These are phyloP conservation scores for Amiota minor DNA, from an alignment of 2,888 invertebrate genomes.

Conservation along the genomic window DNA sequence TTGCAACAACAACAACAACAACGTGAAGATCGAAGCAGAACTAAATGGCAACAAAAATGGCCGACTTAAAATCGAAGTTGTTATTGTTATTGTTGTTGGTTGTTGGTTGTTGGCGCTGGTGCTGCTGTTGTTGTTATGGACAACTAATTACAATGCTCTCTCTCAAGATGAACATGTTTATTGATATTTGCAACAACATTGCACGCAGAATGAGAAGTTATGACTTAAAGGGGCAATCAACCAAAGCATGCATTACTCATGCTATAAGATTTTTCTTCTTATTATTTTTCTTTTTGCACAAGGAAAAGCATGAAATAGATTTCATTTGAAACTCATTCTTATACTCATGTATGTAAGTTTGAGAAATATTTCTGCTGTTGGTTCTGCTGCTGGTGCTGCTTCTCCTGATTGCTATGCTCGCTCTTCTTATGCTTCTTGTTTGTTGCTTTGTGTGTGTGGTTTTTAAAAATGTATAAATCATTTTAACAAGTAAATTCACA, in stretches of 20 bases:
- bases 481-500: conserved; percentile 70
- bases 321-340: not conserved
- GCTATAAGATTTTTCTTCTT: not conserved
- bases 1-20: not conserved
- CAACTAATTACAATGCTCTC: conserved; percentile 43
- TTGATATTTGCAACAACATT: conserved; percentile 39
- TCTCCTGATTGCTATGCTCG: not conserved
- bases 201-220: not conserved
- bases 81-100: conserved; percentile 33
- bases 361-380: not conserved
- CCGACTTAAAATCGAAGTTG: conserved; percentile 23
- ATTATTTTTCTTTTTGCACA: not conserved
- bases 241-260: conserved; percentile 16
- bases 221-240: conserved; percentile 27
- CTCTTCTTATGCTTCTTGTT: conserved; percentile 5
- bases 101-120: conserved; percentile 20
- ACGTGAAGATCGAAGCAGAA: not conserved
- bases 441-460: conserved; percentile 53
- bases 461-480: conserved; percentile 73
- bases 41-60: conserved; percentile 21
- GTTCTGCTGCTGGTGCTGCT: not conserved
- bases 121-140: conserved; percentile 15
- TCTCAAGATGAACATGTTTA: conserved; percentile 29
- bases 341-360: not conserved
- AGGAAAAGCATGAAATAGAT: not conserved